A percentile compares a stretch with the other conserved stretches of the same genome.
phyloP scores from a whole-genome alignment of 2,888 invertebrate species.

The Eubasilissa splendida region DNA sequence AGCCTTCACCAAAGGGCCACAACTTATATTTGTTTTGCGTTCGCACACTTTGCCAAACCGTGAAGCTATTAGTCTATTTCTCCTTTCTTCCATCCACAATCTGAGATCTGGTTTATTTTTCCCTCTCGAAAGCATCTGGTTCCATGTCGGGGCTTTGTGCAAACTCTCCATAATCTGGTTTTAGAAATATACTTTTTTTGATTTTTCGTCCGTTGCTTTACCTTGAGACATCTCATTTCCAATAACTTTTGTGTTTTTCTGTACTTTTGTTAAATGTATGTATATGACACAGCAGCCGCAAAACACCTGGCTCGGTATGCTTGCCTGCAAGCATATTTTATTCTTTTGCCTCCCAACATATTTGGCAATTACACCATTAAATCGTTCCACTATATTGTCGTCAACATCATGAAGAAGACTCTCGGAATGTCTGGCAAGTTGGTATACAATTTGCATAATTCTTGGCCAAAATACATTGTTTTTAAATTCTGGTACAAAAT shows the following conservation, averaged over 20 bases:
- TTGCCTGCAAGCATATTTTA: background rate
- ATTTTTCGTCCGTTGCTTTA: background rate
- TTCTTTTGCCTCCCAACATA: conserved; percentile 8
- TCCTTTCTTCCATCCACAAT: background rate
- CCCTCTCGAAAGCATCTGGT: background rate
- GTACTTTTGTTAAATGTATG: background rate
- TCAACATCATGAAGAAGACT: conserved; percentile 59
- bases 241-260: background rate
- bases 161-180: background rate
- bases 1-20: background rate
- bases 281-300: background rate
- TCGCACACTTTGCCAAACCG: background rate
- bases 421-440: conserved; percentile 40
- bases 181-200: background rate
- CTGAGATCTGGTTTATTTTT: background rate
- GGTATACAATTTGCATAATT: background rate
- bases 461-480: background rate
- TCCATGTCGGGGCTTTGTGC: background rate
- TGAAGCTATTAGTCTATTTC: background rate
- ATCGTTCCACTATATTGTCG: conserved; percentile 60
- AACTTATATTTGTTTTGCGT: background rate
- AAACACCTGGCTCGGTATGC: background rate
- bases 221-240: background rate
- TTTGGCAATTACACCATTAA: background rate
- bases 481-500: background rate